Conservation (phyloP, 1,140 invertebrate genomes). For the Ditylenchus dipsaci region DNA sequence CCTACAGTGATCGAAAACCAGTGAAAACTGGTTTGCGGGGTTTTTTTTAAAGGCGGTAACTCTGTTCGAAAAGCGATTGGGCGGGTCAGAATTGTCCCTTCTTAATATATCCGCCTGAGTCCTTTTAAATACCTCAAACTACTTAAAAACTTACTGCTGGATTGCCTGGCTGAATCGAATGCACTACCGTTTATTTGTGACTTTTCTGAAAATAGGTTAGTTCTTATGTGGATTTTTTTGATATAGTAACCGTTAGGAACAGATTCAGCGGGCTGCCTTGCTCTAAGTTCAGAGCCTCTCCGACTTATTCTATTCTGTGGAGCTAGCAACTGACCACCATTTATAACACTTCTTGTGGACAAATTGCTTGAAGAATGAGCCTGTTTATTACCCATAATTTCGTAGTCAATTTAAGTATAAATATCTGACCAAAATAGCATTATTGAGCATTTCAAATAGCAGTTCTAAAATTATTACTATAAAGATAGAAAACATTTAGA, state of each 20-base stretch:
- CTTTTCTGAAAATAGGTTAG: not conserved
- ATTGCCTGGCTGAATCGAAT: not conserved
- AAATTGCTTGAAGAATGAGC: not conserved
- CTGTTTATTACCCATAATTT: not conserved
- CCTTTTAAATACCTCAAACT: too few relatives aligned
- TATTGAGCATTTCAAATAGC: too few relatives aligned
- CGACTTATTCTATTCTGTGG: not conserved
- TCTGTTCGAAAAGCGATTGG: too few relatives aligned
- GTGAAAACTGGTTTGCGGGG: too few relatives aligned
- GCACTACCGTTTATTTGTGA: not conserved
- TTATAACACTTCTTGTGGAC: not conserved
- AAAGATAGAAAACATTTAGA: too few relatives aligned
- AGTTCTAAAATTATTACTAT: too few relatives aligned
- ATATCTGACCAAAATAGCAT: too few relatives aligned
- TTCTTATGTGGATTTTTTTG: not conserved
- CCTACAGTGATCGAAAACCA: too few relatives aligned
- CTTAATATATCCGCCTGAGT: too few relatives aligned
- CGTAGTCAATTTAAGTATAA: not conserved
- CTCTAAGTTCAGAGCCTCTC: not conserved
- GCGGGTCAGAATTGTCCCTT: too few relatives aligned
- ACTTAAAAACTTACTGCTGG: not conserved
- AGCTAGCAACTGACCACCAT: not conserved
- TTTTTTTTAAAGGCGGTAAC: too few relatives aligned
- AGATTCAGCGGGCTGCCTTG: not conserved
- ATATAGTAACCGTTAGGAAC: not conserved